A percentile compares a stretch with the other conserved stretches of the same genome.
These are phyloP conservation scores for Sycophaga agraensis DNA, from an alignment of 1,140 invertebrate genomes.

Conservation along the genomic window DNA sequence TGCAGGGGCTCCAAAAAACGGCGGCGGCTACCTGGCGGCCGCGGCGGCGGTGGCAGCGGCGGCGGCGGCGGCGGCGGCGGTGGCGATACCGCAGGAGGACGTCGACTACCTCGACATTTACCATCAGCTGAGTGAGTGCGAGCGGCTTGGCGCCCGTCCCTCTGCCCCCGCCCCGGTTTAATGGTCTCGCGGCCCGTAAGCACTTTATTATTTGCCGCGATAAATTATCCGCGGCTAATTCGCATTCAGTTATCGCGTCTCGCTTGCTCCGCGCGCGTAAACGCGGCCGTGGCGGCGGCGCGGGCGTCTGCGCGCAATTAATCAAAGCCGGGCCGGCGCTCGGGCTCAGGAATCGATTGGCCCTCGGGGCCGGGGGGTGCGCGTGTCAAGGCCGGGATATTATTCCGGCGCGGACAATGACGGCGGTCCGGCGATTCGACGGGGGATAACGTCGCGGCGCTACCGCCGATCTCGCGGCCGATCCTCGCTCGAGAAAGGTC, in stretches of 20 bases:
- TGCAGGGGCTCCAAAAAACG: constrained; percentile 3
- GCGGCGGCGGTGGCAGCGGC: no score
- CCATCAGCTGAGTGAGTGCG: constrained; percentile 46
- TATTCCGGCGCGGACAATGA: no score
- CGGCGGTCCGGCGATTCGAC: no score
- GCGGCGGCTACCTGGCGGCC: background rate
- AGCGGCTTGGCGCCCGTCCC: no score
- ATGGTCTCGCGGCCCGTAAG: background rate
- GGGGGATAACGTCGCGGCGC: no score
- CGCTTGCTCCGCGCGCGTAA: background rate
- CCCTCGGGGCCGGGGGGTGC: background rate
- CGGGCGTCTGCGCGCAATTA: background rate
- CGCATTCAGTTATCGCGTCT: no score
- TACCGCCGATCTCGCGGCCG: no score
- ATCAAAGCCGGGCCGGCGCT: background rate
- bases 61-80: no score
- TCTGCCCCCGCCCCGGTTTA: background rate
- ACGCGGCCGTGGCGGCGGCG: background rate
- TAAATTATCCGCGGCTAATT: constrained; percentile 18
- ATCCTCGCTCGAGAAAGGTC: no score
- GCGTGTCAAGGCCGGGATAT: background rate
- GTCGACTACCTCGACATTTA: constrained; percentile 9
- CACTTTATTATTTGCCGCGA: constrained; percentile 27
- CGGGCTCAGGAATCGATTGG: background rate
- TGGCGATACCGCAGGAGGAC: no score